A percentile compares a stretch with the other conserved stretches of the same genome.
These are phyloP conservation scores for Danio tinwini DNA, from an alignment of 2,797 vertebrate genomes.

Conservation along the genomic window DNA sequence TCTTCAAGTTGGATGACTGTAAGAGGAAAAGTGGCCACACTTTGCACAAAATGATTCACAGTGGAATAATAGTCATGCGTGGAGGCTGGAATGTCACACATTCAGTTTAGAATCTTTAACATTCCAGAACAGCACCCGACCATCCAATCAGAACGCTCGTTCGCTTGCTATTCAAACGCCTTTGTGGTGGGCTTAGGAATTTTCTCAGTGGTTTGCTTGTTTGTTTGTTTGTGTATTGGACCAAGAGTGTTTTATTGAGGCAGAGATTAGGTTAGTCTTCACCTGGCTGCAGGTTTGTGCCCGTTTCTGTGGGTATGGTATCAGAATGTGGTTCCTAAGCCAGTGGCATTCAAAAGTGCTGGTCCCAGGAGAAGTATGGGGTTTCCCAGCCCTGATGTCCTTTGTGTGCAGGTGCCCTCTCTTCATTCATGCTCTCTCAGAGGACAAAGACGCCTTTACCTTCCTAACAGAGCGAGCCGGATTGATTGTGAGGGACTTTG, in stretches of 20 bases:
- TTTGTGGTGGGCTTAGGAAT: background rate
- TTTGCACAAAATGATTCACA: background rate
- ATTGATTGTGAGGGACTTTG: background rate
- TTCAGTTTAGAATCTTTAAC: background rate
- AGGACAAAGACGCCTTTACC: constrained; percentile 56
- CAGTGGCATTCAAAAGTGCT: constrained; percentile 40
- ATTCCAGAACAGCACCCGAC: background rate
- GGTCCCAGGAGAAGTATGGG: constrained; percentile 39
- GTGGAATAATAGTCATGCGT: background rate
- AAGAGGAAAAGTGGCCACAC: constrained; percentile 8
- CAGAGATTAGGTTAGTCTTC: background rate
- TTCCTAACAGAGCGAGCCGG: constrained; percentile 11
- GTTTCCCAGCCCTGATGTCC: constrained; percentile 47
- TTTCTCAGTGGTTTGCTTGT: constrained; percentile 19
- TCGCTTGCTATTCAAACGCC: constrained; percentile 7
- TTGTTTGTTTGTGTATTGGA: constrained; percentile 17
- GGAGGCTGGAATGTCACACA: constrained; percentile 39
- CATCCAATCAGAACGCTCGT: background rate
- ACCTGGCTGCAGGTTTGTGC: constrained; percentile 28
- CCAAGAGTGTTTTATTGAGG: constrained; percentile 12
- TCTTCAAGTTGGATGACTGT: background rate
- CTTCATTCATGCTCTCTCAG: background rate
- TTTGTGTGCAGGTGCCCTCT: constrained; percentile 50
- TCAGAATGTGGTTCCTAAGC: constrained; percentile 51
- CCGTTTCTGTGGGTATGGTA: constrained; percentile 8